These are phyloP conservation scores for Planococcus citri DNA, from an alignment of 1,140 invertebrate genomes.

Conservation along the genomic window DNA sequence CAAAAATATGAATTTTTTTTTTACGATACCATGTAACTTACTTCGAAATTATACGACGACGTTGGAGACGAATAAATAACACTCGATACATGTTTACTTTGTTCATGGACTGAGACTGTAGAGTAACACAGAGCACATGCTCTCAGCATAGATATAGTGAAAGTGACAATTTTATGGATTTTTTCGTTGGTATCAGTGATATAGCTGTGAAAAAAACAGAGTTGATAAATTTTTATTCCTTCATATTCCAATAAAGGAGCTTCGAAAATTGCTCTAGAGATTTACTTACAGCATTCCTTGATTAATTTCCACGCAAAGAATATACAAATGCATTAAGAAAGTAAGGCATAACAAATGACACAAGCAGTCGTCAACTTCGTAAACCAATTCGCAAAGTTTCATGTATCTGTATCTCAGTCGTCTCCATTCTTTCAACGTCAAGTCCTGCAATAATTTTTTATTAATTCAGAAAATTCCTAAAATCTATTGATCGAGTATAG, in stretches of 20 bases:
- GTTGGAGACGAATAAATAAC: constrained; percentile 22
- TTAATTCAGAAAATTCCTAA: background rate
- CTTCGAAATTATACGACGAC: constrained; percentile 24
- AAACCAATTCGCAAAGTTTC: constrained; percentile 22
- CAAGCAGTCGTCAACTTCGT: constrained; percentile 22
- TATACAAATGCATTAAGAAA: constrained; percentile 24
- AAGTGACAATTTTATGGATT: constrained; percentile 24
- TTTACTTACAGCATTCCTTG: constrained; percentile 24
- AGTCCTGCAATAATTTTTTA: constrained; percentile 11
- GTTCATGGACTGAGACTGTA: constrained; percentile 23
- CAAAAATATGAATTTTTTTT: no score
- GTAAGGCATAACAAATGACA: constrained; percentile 25
- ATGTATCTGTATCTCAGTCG: constrained; percentile 24
- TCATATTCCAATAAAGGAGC: no score
- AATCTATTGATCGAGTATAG: background rate
- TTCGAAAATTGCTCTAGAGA: no score
- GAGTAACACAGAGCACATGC: constrained; percentile 22
- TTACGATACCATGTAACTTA: no score
- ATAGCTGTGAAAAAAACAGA: background rate
- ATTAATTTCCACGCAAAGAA: constrained; percentile 24
- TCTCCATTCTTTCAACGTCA: constrained; percentile 24
- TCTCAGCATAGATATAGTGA: constrained; percentile 21
- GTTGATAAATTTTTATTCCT: background rate
- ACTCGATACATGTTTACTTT: constrained; percentile 22
- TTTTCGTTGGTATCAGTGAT: background rate